Base-by-base conservation (phyloP, 1,140 invertebrate species). In the Spodoptera litura region DNA sequence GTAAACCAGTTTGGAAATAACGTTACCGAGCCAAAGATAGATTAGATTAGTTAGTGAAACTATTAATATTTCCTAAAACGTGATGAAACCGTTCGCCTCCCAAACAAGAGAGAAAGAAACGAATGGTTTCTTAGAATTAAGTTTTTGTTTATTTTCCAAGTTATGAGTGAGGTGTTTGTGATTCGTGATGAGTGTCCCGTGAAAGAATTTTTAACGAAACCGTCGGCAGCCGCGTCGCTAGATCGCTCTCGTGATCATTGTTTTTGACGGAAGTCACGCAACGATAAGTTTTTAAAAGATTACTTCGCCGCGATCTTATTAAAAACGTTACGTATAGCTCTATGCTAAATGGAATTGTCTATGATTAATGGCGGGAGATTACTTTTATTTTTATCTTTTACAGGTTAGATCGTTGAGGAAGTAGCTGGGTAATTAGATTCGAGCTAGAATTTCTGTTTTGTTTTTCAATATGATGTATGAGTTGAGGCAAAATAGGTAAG, bases 241-340 rank as follows among this genome's bases (percentile, higher is more conserved):
- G 52, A 53, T 53, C 15, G 27, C 8, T 3, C 27, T 71, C 27
- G 27, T 56, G 13, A 5, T 56, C 31, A 71, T 53, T 35, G 66
- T 70, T 55, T 70, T 55, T 70, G 51, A n/a, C 27, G 51, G 66
- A 70, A 55, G 66, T 53, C 66, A 70, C 66, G 66, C 66, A 55
- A 70, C 13, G 64, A 44, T 55, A 9, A n/a, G 6, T 35, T 55
- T 55, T 35, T 31, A 31, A 55, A 61, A 61, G 31, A 6, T 12
- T 38, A 38, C 5, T 62, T 13, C 38, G n/a, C 31, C 38, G 59
- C 6, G 4, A 13, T 58, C 5, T 44, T 38, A 62, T 15, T 35
- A 38, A 10, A n/a, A 64, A 20, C 4, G 59, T 27, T 61, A 13
- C 2, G 59, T 35, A 6, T 56, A 20, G 55, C 20, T 56, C 20